Conservation (phyloP, 2,797 vertebrate species). For the Melanogrammus aeglefinus region DNA sequence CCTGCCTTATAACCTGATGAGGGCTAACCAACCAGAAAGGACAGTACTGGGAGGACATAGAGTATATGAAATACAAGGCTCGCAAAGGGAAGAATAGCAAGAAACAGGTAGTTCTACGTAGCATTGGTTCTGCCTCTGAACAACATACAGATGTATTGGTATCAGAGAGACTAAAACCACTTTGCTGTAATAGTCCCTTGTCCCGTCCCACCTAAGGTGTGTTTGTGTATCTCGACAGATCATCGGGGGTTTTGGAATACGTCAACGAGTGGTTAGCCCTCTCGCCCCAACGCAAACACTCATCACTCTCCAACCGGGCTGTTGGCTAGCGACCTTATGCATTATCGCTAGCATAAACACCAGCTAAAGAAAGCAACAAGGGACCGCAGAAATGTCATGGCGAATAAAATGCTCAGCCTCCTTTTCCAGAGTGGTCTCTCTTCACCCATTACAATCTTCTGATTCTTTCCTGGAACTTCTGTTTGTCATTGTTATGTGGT, state of each 20-base stretch:
- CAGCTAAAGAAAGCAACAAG: slow-evolving; percentile 50
- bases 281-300: slow-evolving; percentile 47
- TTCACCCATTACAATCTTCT: slow-evolving; percentile 36
- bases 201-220: not conserved
- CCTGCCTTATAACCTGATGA: slow-evolving; percentile 8
- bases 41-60: not conserved
- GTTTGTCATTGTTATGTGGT: slow-evolving; percentile 44
- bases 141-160: not conserved
- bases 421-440: slow-evolving; percentile 19
- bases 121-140: slow-evolving; percentile 29
- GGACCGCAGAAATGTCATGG: slow-evolving; percentile 48
- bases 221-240: slow-evolving; percentile 9
- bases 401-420: slow-evolving; percentile 20
- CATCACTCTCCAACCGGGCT: slow-evolving; percentile 39
- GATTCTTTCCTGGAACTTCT: slow-evolving; percentile 41
- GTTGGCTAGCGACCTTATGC: slow-evolving; percentile 28
- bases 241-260: slow-evolving; percentile 21
- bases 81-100: not conserved
- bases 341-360: slow-evolving; percentile 58
- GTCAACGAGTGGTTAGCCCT: slow-evolving; percentile 31
- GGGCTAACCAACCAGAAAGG: slow-evolving; percentile 6
- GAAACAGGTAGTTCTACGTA: slow-evolving; percentile 30
- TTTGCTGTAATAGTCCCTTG: not conserved
- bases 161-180: not conserved
- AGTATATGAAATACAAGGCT: slow-evolving; percentile 13